phyloP scores from a whole-genome alignment of 2,888 invertebrate species.

The Caenorhabditis panamensis region DNA sequence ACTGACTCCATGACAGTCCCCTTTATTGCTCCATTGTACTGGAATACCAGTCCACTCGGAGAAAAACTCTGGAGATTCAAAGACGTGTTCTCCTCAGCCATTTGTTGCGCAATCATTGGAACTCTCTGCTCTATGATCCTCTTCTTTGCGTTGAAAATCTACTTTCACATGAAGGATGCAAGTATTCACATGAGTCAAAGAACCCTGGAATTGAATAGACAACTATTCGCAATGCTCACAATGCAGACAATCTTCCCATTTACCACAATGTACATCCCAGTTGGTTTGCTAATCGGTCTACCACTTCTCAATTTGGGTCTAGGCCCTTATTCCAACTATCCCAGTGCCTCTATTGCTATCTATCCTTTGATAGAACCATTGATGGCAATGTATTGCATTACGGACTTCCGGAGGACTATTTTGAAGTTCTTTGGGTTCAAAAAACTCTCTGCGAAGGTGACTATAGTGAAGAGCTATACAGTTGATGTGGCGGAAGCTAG shows the following conservation, averaged over 20 bases:
- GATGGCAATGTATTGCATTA: slow-evolving; percentile 18
- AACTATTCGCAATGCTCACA: slow-evolving; percentile 3
- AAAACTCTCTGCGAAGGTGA: too few species aligned
- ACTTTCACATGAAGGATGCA: not conserved
- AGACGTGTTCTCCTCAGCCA: not conserved
- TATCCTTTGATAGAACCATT: slow-evolving; percentile 16
- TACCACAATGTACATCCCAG: slow-evolving; percentile 9
- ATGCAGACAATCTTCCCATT: slow-evolving; percentile 7
- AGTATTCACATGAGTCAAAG: not conserved
- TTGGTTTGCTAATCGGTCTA: not conserved
- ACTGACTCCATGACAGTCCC: not conserved
- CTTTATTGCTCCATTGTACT: not conserved
- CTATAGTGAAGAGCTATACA: too few species aligned
- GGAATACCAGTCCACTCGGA: not conserved
- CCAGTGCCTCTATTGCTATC: not conserved
- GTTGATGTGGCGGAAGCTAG: too few species aligned
- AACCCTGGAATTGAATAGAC: slow-evolving; percentile 1
- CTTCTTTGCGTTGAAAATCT: slow-evolving; percentile 7
- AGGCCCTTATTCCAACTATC: not conserved
- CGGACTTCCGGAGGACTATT: slow-evolving; percentile 2
- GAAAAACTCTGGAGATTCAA: not conserved
- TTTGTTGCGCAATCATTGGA: not conserved
- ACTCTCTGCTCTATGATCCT: not conserved
- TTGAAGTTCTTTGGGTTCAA: not conserved
- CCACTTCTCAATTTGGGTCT: not conserved